Evolutionary conservation across 2,113 vertebrate species (phyloP), one percentile per base, ranked within the genome.

Genomic region (Indicator indicator): DNA sequence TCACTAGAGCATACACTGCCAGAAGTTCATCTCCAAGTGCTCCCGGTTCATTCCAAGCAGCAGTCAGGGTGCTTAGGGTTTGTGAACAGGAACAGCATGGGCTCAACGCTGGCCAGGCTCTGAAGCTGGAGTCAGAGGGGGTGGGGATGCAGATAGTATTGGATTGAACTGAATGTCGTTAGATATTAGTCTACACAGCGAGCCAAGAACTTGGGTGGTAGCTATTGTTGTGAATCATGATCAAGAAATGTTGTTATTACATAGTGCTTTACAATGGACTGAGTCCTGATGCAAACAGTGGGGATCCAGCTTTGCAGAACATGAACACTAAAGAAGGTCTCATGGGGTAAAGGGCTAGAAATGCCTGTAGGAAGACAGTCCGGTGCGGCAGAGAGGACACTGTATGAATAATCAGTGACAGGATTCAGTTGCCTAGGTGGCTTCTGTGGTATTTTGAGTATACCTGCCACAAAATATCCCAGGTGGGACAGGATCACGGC

Each of bases 141-240:
- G 17, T 74, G 32, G 55, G 52, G 46, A 36, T 64, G 59, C 27
- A 81, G 88, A 88, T 93, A 82, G 50, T 58, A 24, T 20, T 65
- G 86, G 27, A 21, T 60, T 94, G 90, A 93, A 50, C 58, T 52
- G 67, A 88, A 60, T 0, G 1, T 70, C 0, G 5, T 76, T 90
- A 90, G 83, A 92, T 82, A 89, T 12, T 82, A 81, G 81, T 32
- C 55, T 71, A 55, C 1, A 4, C 64, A 44, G 46, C 0, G 4
- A 96, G 93, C 94, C 92, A 97, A 96, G 88, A 95, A 73, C 93
- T 89, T 95, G 95, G 89, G 95, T 95, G 87, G 96, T 88, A 94
- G 89, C 75, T 91, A n/a, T 94, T 86, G 86, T 86, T 92, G 90
- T 96, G 94, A 96, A 90, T 95, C 85, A 90, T 2, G 11, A 65